Evolutionary conservation across 2,797 vertebrate species (phyloP), one percentile per base, ranked within the genome.

Genomic region (Tadarida brasiliensis): DNA sequence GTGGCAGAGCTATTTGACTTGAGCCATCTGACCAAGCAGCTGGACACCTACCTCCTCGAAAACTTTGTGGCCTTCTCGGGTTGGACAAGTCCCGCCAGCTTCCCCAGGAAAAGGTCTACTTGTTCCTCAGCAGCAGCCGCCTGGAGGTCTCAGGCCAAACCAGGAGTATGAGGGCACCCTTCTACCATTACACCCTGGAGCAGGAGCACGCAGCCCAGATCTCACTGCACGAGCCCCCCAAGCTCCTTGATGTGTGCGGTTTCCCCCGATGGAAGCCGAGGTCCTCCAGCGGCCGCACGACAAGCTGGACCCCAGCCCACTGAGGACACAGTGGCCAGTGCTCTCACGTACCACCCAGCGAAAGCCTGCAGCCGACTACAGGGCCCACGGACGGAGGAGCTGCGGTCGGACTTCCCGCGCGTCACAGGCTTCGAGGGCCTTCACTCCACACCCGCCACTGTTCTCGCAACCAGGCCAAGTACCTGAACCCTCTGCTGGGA

Each of bases 351-450:
- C 98, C 99, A 99, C 80, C 99, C 98, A 99, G 99, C 39, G 99
- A 99, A 98, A 98, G 99, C 93, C 99, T 99, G 98, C 99, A 99
- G 98, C 99, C 9, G 99, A 96, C 98, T 99, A 95, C 99, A 99
- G 98, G 98, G 97, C 78, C 98, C 99, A 0, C 99, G 99, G 90
- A 99, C 99, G 4, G 99, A 99, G 4, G 99, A 99, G 98, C 99
- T 99, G 1, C 99, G 99, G 86, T 99, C 99, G 22, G 99, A 98
- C 95, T 98, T 99, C 97, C 98, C 97, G 87, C 99, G 99, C 28
- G 98, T 99, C 4, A 98, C 99, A 96, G 99, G 99, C 97, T 99
- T 99, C 7, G 99, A 99, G 30, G 99, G 99, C 82, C 99, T 99
- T 99, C 99, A 99, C 97, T 98, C 99, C 49, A 99, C 99, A 7